These are phyloP conservation scores for Ceraclea dissimilis DNA, from an alignment of 2,888 invertebrate genomes.

Conservation along the genomic window DNA sequence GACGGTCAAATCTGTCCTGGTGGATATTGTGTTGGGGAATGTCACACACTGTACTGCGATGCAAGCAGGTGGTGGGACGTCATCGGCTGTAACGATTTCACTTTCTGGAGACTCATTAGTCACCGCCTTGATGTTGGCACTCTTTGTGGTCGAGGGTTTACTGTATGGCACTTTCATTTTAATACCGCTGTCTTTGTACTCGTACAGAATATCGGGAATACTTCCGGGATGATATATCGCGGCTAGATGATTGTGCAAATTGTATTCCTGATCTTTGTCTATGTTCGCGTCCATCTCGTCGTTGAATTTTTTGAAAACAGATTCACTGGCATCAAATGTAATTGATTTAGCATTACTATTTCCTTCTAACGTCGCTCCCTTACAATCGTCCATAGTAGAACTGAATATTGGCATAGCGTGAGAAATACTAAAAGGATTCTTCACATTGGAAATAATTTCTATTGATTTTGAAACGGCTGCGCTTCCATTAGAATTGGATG, in stretches of 20 bases:
- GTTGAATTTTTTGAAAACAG: conserved; percentile 18
- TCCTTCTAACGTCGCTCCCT: not conserved
- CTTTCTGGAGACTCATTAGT: conserved; percentile 47
- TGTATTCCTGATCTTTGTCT: conserved; percentile 12
- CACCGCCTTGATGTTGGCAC: conserved; percentile 32
- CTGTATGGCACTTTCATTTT: conserved; percentile 26
- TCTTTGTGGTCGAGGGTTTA: conserved; percentile 21
- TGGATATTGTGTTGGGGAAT: conserved; percentile 45
- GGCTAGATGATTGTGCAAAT: conserved; percentile 13
- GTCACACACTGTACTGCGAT: conserved; percentile 52
- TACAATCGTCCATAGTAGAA: not conserved
- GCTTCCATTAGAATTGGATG: not conserved
- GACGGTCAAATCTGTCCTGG: conserved; percentile 46
- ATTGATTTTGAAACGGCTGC: conserved; percentile 13
- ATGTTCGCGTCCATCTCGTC: conserved; percentile 19
- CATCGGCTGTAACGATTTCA: conserved; percentile 41
- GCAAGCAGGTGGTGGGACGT: conserved; percentile 36
- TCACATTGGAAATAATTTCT: conserved; percentile 16
- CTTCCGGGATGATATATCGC: conserved; percentile 4
- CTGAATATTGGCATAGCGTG: conserved; percentile 14
- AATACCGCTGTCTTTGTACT: conserved; percentile 24
- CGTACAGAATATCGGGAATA: conserved; percentile 22
- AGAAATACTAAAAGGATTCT: conserved; percentile 11
- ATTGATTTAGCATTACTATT: conserved; percentile 2
- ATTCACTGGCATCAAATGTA: conserved; percentile 3